These are phyloP conservation scores for Dorcus hopei DNA, from an alignment of 2,888 invertebrate genomes.

Conservation along the genomic window DNA sequence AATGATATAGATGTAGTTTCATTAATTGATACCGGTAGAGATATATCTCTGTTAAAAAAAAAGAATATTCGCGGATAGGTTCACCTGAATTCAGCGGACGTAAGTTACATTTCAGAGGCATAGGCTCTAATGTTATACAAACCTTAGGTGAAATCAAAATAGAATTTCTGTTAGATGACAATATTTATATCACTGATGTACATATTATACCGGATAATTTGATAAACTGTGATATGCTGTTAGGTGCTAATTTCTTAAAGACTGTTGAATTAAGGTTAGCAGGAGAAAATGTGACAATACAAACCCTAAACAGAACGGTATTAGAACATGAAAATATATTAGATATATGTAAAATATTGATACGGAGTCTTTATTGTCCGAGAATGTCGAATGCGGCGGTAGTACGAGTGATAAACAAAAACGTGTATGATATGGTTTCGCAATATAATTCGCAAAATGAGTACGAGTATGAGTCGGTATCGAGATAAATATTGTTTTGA, in stretches of 20 bases:
- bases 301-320: neutral
- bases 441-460: constrained; percentile 27
- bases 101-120: constrained; percentile 5
- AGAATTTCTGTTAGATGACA: neutral
- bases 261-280: neutral
- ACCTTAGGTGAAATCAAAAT: constrained; percentile 11
- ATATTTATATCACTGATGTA: constrained; percentile 1
- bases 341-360: neutral
- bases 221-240: constrained; percentile 5
- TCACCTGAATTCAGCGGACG: constrained; percentile 2
- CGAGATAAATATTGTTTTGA: constrained; percentile 33
- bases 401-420: neutral
- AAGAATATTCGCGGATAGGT: constrained; percentile 3
- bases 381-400: neutral
- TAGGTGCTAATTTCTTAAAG: constrained; percentile 11
- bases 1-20: neutral
- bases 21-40: too few relatives aligned
- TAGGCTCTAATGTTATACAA: constrained; percentile 3
- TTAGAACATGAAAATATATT: neutral
- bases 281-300: neutral
- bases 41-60: neutral
- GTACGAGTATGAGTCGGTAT: constrained; percentile 26
- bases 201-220: constrained; percentile 12
- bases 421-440: constrained; percentile 19
- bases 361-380: neutral